Conservation (phyloP, 2,113 vertebrate species). For the Nothocercus nigrocapillus region DNA sequence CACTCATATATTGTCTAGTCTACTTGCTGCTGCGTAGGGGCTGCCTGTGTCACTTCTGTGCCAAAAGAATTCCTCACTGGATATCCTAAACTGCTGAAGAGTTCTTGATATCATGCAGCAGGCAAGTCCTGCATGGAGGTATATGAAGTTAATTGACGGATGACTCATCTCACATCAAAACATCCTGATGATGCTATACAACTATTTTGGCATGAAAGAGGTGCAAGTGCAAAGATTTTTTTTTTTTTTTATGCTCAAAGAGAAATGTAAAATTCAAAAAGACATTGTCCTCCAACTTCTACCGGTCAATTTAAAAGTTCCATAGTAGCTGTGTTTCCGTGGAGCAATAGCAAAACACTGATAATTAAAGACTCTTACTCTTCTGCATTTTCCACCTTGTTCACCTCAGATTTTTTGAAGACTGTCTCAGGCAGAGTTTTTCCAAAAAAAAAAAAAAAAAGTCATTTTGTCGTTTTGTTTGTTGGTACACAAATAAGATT, state of each 20-base stretch:
- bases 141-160: accelerated
- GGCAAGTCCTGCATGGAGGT: neutral
- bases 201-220: neutral
- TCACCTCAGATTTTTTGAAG: neutral
- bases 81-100: neutral
- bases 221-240: neutral
- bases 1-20: accelerated
- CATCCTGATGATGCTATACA: no score
- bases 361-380: no score
- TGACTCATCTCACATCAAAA: neutral
- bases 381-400: neutral
- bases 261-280: neutral
- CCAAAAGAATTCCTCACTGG: neutral
- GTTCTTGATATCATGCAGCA: neutral
- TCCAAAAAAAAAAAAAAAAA: accelerated
- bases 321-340: neutral
- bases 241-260: neutral
- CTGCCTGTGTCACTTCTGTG: neutral
- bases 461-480: neutral
- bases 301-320: neutral
- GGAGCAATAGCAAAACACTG: neutral
- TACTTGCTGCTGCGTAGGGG: neutral
- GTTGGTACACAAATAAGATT: neutral
- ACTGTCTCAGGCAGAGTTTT: neutral
- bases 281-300: neutral